Evolutionary conservation across 2,888 invertebrate species (phyloP).

Genomic region (Elaeidobius kamerunicus): DNA sequence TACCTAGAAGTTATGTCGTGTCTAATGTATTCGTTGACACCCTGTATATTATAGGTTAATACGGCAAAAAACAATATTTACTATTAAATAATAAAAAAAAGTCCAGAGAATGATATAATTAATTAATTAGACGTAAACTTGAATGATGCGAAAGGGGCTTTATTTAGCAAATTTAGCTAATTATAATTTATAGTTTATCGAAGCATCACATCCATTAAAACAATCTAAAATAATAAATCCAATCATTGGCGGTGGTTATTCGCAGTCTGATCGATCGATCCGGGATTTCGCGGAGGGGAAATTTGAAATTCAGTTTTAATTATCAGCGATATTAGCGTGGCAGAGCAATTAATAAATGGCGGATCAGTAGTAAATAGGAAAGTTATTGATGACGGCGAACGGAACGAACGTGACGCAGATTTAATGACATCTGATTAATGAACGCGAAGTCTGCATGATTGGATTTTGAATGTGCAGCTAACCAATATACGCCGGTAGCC

Average conservation of each 20-base stretch:
- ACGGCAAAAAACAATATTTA: too few species aligned
- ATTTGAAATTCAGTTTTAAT: constrained; percentile 27
- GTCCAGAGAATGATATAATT: too few species aligned
- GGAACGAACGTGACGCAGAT: constrained; percentile 28
- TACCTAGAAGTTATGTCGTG: too few species aligned
- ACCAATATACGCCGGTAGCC: too few species aligned
- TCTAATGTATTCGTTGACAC: too few species aligned
- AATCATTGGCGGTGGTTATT: constrained; percentile 10
- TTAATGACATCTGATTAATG: constrained; percentile 32
- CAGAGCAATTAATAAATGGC: constrained; percentile 29
- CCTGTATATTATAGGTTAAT: too few species aligned
- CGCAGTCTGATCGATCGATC: constrained; percentile 10
- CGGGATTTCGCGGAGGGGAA: constrained; percentile 5
- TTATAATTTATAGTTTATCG: too few species aligned
- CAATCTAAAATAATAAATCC: constrained; percentile 12
- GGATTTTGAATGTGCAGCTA: constrained; percentile 26
- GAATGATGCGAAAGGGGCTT: too few species aligned
- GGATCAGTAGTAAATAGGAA: constrained; percentile 29
- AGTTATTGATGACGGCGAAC: constrained; percentile 29
- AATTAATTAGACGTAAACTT: too few species aligned
- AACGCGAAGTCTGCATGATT: constrained; percentile 22
- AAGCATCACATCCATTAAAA: too few species aligned
- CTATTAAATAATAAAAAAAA: too few species aligned
- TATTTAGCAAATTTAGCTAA: too few species aligned
- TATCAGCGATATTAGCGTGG: constrained; percentile 24